Evolutionary conservation across 2,113 vertebrate genomes (phyloP), one percentile per base, ranked within the genome.

Genomic region (Chlorodrepanis virens): DNA sequence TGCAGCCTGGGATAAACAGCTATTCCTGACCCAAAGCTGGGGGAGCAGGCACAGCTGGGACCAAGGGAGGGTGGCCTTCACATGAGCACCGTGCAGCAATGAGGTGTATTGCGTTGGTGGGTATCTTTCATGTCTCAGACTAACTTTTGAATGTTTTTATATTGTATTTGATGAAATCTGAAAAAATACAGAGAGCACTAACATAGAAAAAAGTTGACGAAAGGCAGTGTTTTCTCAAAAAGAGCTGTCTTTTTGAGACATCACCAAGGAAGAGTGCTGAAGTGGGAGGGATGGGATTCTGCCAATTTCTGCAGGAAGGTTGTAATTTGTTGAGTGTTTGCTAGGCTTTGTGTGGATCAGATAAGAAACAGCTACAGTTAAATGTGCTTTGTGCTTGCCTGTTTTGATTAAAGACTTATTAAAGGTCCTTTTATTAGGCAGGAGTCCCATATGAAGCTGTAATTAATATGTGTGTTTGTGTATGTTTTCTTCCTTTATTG

Each of bases 401-500:
- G 83, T 95, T 95, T 94, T 87, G 71, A 85, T 85, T 95, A 89
- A 91, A 88, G 65, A 63, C 67, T 92, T 92, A 89, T 72, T 96
- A 81, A 96, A 94, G 42, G 49, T 77, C 59, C 53, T 85, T 93
- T 87, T 89, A 74, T 89, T 94, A 87, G 81, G 60, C 33, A 74
- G 82, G 47, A 88, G 60, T 93, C 67, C 54, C 39, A 20, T 80
- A 71, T 2, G 0, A 83, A 87, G 52, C 87, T 95, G 81, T 89
- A 91, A 95, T 94, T 95, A 94, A 89, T 91, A 72, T 44, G 54
- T 90, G 65, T 68, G 44, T 90, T 59, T 61, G 71, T 90, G 60
- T 96, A 82, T 84, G 15, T 17, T 77, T 65, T 71, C 67, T 78
- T 56, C 40, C 33, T 87, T 89, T 78, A 71, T 70, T 94, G 70